phyloP scores from a whole-genome alignment of 1,140 invertebrate species.

The Drosophila pallidifrons region DNA sequence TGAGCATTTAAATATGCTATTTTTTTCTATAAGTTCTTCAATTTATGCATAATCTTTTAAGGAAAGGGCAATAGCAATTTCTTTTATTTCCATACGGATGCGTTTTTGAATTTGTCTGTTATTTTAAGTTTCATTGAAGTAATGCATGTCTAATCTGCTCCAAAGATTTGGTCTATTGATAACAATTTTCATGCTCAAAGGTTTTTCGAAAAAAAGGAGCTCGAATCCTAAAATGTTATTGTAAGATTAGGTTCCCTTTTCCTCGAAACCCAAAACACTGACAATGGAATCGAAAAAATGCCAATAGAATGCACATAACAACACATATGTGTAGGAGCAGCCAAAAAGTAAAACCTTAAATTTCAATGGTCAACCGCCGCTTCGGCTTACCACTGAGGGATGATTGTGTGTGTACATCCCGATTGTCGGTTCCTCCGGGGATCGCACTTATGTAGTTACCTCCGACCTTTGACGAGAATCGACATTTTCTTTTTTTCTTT shows the following conservation, averaged over 20 bases:
- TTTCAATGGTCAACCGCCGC: slow-evolving; percentile 75
- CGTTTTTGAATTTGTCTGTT: slow-evolving; percentile 15
- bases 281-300: slow-evolving; percentile 59
- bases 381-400: slow-evolving; percentile 68
- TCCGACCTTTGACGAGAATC: slow-evolving; percentile 25
- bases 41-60: slow-evolving; percentile 14
- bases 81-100: slow-evolving; percentile 7
- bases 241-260: slow-evolving; percentile 71
- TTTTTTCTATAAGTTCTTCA: slow-evolving; percentile 4
- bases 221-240: slow-evolving; percentile 70
- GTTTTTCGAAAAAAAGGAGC: slow-evolving; percentile 70
- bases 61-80: slow-evolving; percentile 1
- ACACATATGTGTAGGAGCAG: slow-evolving; percentile 44
- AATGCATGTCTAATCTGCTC: slow-evolving; percentile 25
- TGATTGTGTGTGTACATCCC: slow-evolving; percentile 44
- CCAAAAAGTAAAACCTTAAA: slow-evolving; percentile 53
- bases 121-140: slow-evolving; percentile 30
- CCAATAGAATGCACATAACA: slow-evolving; percentile 50
- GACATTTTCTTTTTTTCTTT: slow-evolving; percentile 7
- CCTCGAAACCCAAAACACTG: slow-evolving; percentile 48
- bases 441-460: slow-evolving; percentile 54
- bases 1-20: slow-evolving; percentile 7
- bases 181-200: slow-evolving; percentile 75
- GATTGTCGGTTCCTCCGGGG: slow-evolving; percentile 53
- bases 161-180: slow-evolving; percentile 64